phyloP scores from a whole-genome alignment of 2,888 invertebrate species.

The Tetranychus truncatus region DNA sequence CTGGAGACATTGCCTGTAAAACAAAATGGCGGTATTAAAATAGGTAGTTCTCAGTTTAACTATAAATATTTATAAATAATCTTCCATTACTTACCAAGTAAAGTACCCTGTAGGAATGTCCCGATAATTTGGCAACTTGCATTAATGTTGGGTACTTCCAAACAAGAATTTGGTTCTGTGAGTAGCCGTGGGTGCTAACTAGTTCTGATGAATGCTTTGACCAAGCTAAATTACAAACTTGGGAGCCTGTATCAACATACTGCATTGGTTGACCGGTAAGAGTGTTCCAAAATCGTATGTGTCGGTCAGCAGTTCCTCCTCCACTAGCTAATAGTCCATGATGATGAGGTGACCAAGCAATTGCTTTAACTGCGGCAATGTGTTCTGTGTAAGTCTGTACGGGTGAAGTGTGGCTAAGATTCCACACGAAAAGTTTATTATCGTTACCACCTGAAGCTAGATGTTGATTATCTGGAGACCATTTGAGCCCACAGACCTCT shows the following conservation, averaged over 20 bases:
- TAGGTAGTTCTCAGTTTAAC: no score
- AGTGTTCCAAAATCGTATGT: slow-evolving; percentile 95
- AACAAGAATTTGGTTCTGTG: slow-evolving; percentile 92
- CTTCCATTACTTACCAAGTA: slow-evolving; percentile 44
- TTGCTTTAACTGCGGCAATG: slow-evolving; percentile 90
- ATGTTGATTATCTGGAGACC: slow-evolving; percentile 94
- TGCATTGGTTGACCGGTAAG: slow-evolving; percentile 94
- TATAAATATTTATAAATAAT: not conserved
- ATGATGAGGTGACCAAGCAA: slow-evolving; percentile 98
- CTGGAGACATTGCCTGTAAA: slow-evolving; percentile 65
- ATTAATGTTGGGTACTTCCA: slow-evolving; percentile 97
- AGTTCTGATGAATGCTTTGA: slow-evolving; percentile 93
- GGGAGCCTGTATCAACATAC: slow-evolving; percentile 89
- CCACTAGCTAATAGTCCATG: slow-evolving; percentile 88
- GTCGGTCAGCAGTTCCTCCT: slow-evolving; percentile 96
- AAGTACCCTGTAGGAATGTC: slow-evolving; percentile 84
- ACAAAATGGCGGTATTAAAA: not conserved
- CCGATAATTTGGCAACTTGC: slow-evolving; percentile 88
- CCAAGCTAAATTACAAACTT: slow-evolving; percentile 97
- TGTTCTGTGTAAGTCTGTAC: slow-evolving; percentile 92
- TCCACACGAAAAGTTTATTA: slow-evolving; percentile 82
- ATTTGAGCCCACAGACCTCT: slow-evolving; percentile 86
- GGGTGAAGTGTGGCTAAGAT: slow-evolving; percentile 62
- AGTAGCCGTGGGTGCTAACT: slow-evolving; percentile 94
- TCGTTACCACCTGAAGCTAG: slow-evolving; percentile 97